Evolutionary conservation across 2,113 vertebrate species (phyloP).

Genomic region (Hiodon alosoides): DNA sequence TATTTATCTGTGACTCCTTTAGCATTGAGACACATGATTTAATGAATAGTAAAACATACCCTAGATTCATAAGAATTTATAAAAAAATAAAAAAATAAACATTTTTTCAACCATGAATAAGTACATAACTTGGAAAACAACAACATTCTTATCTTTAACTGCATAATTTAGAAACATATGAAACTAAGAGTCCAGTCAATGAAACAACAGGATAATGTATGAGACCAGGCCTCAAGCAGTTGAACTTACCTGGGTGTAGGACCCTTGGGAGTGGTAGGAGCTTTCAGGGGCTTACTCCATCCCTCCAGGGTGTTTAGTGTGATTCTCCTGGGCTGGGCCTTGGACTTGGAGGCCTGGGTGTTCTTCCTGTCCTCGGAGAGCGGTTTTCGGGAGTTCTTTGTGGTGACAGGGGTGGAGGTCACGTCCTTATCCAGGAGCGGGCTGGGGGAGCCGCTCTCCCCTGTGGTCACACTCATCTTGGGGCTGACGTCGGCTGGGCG

Average conservation of each 20-base stretch:
- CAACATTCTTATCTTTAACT: too few relatives aligned
- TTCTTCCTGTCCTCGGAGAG: constrained; percentile 64
- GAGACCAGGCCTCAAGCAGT: background rate
- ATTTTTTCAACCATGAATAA: too few relatives aligned
- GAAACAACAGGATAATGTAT: too few relatives aligned
- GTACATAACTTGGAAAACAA: too few relatives aligned
- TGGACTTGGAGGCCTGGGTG: constrained; percentile 56
- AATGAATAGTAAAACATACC: too few relatives aligned
- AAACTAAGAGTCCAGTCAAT: too few relatives aligned
- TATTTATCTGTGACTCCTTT: too few relatives aligned
- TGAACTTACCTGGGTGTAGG: constrained; percentile 73
- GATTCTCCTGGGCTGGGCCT: constrained; percentile 74
- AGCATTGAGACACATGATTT: too few relatives aligned
- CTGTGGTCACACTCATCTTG: background rate
- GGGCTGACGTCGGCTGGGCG: constrained; percentile 45
- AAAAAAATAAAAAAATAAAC: too few relatives aligned
- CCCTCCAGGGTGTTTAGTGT: constrained; percentile 82
- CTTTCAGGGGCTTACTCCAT: constrained; percentile 75
- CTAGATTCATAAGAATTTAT: too few relatives aligned
- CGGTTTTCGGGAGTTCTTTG: constrained; percentile 29
- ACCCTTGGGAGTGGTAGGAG: constrained; percentile 34
- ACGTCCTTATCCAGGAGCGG: constrained; percentile 52
- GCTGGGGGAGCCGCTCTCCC: constrained; percentile 50
- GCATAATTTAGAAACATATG: too few relatives aligned
- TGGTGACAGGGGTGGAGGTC: constrained; percentile 17